Percentiles rank a stretch among this genome's conserved stretches.
Evolutionary conservation across 1,140 invertebrate genomes (phyloP).

Genomic region (Cyrtorhinus lividipennis): DNA sequence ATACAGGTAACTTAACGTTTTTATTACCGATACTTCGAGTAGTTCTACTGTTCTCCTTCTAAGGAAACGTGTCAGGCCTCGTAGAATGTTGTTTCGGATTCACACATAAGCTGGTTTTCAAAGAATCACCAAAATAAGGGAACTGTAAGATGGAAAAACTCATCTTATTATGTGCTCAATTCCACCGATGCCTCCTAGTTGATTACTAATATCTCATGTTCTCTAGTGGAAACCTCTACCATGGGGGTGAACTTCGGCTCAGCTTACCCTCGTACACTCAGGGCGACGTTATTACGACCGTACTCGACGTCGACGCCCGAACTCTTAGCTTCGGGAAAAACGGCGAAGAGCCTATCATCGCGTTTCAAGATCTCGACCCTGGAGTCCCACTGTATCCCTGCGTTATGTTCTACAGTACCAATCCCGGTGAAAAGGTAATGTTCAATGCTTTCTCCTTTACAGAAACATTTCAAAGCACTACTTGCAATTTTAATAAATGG

Average conservation of each 20-base stretch:
- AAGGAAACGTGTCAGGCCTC: no score
- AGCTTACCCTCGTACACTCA: constrained; percentile 44
- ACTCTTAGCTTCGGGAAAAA: constrained; percentile 56
- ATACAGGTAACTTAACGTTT: constrained; percentile 32
- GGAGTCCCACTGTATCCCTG: constrained; percentile 43
- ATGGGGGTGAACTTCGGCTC: constrained; percentile 41
- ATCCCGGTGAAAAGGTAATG: constrained; percentile 49
- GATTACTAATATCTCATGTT: no score
- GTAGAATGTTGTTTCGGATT: no score
- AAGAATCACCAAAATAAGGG: no score
- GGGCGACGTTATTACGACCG: constrained; percentile 47
- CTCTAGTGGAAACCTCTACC: constrained; percentile 47
- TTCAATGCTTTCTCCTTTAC: no score
- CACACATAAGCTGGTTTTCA: no score
- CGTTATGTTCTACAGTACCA: constrained; percentile 52
- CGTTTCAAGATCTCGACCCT: constrained; percentile 48
- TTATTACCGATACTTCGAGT: no score
- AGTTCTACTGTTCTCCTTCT: no score
- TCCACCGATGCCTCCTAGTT: no score
- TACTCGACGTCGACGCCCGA: constrained; percentile 49
- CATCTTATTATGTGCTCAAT: no score
- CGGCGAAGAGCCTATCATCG: constrained; percentile 46
- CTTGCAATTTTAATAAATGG: background rate
- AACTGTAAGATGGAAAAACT: no score
- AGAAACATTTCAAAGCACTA: no score